Evolutionary conservation across 2,888 invertebrate genomes (phyloP), one percentile per base, ranked within the genome.

Genomic region (Gastrophysa polygoni): DNA sequence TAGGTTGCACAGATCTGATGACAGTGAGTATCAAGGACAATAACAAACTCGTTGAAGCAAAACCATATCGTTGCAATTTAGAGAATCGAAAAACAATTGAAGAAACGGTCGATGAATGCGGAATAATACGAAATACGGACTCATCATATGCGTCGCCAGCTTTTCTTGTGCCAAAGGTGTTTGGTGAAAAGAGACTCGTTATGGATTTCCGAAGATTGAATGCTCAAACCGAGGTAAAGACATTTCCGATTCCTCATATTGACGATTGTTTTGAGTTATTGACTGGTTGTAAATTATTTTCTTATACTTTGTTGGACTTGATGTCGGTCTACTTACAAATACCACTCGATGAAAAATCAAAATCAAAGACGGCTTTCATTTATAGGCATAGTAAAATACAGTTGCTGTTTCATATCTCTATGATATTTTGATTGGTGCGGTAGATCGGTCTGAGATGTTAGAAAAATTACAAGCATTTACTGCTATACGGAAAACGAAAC

Each of bases 181-280:
- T 57, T 7, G 61, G 68, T 16, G 61, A 66, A 52, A 47, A 61
- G 28, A 48, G 69, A 43, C 48, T 70, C 16, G 68, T 70, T 20
- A 52, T 70, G 7, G 69, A 70, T 49, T 70, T 59, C 34, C 46
- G 69, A 32, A 29, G 20, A n/a, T 38, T 70, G 17, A 71, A 64
- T 48, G 32, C 20, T 16, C 63, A 68, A 56, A 70, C 68, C 0
- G 52, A 44, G 28, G 51, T 48, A 48, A 57, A 58, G n/a, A 66
- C 57, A 46, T 66, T 61, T 51, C 65, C 61, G n/a, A 43, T 66
- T 18, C 55, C 62, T 8, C 38, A 44, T 38, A 49, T 50, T 11
- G 61, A 64, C n/a, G 60, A 67, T 38, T 49, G 54, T 17, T 62
- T 63, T 28, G 63, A 60, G 55, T 32, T 47, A 18, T 6, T 47